A percentile compares a stretch with the other conserved stretches of the same genome.
phyloP scores from a whole-genome alignment of 1,140 invertebrate species.

The Linepithema humile region DNA sequence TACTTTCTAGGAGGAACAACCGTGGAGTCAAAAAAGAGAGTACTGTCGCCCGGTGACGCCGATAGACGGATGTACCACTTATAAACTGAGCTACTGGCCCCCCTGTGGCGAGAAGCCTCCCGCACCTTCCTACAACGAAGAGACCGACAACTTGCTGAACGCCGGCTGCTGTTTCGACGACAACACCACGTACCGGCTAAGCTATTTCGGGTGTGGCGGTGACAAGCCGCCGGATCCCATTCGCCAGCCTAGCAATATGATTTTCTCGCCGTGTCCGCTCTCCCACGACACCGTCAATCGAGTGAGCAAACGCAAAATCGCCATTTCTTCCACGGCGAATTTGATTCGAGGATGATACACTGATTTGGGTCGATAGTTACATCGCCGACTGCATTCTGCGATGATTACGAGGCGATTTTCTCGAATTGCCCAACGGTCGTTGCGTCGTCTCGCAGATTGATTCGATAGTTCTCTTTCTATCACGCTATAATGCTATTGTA shows the following conservation, averaged over 20 bases:
- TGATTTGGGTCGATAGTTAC: neutral
- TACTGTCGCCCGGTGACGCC: constrained; percentile 79
- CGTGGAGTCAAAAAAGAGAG: constrained; percentile 66
- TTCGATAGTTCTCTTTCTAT: constrained; percentile 4
- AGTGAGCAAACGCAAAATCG: constrained; percentile 62
- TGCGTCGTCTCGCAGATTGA: constrained; percentile 26
- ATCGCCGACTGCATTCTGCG: constrained; percentile 6
- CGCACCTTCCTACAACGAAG: constrained; percentile 59
- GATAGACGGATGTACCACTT: constrained; percentile 85
- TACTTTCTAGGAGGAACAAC: constrained; percentile 66
- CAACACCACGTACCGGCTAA: constrained; percentile 81
- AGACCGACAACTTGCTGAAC: constrained; percentile 76
- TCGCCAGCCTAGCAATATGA: constrained; percentile 65
- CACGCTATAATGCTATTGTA: constrained; percentile 17
- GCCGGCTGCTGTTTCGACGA: constrained; percentile 74
- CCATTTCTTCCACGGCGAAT: neutral
- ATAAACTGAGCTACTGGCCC: constrained; percentile 85
- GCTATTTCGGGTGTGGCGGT: constrained; percentile 77
- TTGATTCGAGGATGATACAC: neutral
- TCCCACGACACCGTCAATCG: constrained; percentile 77
- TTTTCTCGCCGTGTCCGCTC: constrained; percentile 73
- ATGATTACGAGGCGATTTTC: constrained; percentile 28
- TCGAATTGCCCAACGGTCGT: constrained; percentile 19
- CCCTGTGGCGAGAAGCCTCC: constrained; percentile 65
- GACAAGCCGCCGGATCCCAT: constrained; percentile 73